phyloP scores from a whole-genome alignment of 2,888 invertebrate genomes.

The Hyles lineata region DNA sequence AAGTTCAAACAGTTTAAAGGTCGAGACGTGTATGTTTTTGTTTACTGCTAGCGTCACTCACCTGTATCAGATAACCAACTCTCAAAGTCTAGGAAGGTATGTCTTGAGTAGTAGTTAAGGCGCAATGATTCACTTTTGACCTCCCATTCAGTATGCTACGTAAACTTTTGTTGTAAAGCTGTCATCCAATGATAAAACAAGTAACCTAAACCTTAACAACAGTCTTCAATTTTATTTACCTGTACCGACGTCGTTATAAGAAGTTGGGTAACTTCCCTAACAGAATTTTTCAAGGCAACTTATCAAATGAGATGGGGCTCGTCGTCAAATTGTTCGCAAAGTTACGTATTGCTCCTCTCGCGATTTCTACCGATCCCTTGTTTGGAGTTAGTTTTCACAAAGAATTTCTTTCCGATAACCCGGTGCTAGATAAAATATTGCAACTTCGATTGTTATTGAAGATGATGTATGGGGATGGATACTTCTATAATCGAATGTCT shows the following conservation, averaged over 20 bases:
- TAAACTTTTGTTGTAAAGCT: too few species aligned
- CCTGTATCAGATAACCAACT: too few species aligned
- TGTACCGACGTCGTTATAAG: not conserved
- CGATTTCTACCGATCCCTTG: conserved; percentile 24
- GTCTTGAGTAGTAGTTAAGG: too few species aligned
- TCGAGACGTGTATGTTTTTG: too few species aligned
- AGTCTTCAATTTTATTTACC: not conserved
- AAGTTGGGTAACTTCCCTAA: not conserved
- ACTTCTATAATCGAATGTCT: too few species aligned
- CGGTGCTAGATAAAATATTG: conserved; percentile 42
- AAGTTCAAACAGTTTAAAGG: too few species aligned
- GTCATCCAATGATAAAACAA: too few species aligned
- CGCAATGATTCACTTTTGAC: too few species aligned
- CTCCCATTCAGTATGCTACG: too few species aligned
- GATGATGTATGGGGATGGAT: conserved; percentile 16
- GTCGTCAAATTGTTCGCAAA: conserved; percentile 21
- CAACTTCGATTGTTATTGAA: conserved; percentile 40
- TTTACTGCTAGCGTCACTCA: too few species aligned
- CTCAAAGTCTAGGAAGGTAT: too few species aligned
- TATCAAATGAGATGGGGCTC: conserved; percentile 5
- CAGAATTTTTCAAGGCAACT: not conserved
- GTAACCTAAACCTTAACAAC: not conserved
- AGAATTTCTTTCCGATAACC: conserved; percentile 1
- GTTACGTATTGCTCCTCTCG: conserved; percentile 19
- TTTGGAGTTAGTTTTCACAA: conserved; percentile 22